Base-by-base conservation (phyloP, 2,888 invertebrate species). In the Rotaria macrura region DNA sequence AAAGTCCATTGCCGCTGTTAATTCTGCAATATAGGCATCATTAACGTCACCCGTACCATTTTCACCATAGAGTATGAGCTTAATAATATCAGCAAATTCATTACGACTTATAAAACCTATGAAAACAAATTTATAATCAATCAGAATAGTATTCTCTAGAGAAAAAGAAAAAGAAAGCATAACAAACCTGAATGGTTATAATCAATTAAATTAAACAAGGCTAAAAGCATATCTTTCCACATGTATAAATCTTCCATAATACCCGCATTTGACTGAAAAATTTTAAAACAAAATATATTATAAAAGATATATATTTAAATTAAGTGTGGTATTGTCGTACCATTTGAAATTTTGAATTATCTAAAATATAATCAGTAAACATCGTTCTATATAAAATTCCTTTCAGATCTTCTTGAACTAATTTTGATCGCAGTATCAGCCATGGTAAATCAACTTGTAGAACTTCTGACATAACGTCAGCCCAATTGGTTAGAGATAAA, bases 1-100 rank as follows among this genome's bases (percentile, higher is more conserved):
- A 89, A 96, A 94, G 90, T 97, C 96, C 93, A 96, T 95, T 90
- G 95, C 93, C 85, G 94, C 93, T 87, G 96, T 96, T 89, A 96
- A 94, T 89, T 96, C 95, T 65, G 94, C 92, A 87, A 96, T 93
- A 89, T 96, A 94, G 84, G 94, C 94, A 87, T 89, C 88, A 43
- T 79, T 79, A 10, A 79, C 79, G 43, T n/a, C 43, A 79, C 43
- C 79, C 23, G 10, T 38, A 25, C n/a, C 43, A 40, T 79, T 79
- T 43, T 79, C 79, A 43, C n/a, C 79, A 25, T 43, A 7, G 12
- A 79, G 79, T 40, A 79, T 79, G 43, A 79, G 23, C 5, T 43
- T 40, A 40, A 79, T 79, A 79, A 79, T 43, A 79, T 79, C 79
- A 43, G 79, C 40, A 43, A 79, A 79, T n/a, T 79, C 79, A 79